Evolutionary conservation across 2,888 invertebrate genomes (phyloP), one percentile per base, ranked within the genome.

Genomic region (Apotomis capreana): DNA sequence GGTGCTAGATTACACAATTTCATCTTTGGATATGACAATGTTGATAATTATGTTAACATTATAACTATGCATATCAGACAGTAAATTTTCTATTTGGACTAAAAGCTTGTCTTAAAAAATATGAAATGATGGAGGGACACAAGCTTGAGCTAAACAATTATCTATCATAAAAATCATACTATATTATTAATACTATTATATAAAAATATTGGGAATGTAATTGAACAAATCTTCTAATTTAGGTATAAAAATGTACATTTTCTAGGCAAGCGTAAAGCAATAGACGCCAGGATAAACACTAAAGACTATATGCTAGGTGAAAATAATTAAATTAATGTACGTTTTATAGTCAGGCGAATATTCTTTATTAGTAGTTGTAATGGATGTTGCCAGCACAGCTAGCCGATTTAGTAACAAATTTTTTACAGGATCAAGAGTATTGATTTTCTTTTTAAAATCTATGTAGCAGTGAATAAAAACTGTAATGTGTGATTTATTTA

Each of bases 131-230:
- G 82, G 81, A 81, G 82, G 82, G 79, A 79, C 74, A n/a, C 15
- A 78, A 74, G 37, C 73, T 80, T 79, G 80, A 84, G 78, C 81
- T 80, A 70, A 74, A 78, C 13, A 59, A 74, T 74, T 26, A 67
- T 70, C 68, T 65, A 64, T 73, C n/a, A 10, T 26, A 60, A 49
- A 49, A 13, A 51, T 55, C 15, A 55, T 49, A 15, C 36, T 49
- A 60, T 68, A 62, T 58, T 52, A 49, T 54, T 60, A 60, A 60
- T 36, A 58, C 57, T 68, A 72, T 65, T 52, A 68, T 73, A 73
- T 64, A 69, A 73, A 73, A 73, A 73, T 72, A 68, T 65, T 68
- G 57, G 71, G 62, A 68, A 44, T 72, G 52, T 63, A 70, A 65
- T 54, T 67, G n/a, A 62, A 71, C 15, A 52, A 60, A 68, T 62